These are phyloP conservation scores for Cryptoleucopteryx plumbea DNA, from an alignment of 2,113 vertebrate genomes.

Conservation along the genomic window DNA sequence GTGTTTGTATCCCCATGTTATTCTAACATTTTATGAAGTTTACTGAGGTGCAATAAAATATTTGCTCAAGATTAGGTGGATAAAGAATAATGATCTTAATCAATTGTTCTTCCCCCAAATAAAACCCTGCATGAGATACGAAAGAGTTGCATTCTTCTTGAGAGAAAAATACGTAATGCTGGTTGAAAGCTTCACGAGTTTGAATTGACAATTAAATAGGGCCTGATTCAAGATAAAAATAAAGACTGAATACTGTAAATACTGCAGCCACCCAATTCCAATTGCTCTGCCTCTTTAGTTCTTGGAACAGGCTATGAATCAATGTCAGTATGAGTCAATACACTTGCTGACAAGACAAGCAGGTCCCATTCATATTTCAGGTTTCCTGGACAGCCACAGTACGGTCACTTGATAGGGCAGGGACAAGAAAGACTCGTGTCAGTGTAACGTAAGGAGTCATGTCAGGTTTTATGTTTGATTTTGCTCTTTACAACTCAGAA, in stretches of 20 bases:
- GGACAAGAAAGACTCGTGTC: neutral
- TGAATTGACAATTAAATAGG: neutral
- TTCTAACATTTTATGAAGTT: neutral
- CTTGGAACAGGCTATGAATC: neutral
- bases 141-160: neutral
- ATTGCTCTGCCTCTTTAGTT: neutral
- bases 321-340: neutral
- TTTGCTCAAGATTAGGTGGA: neutral
- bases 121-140: neutral
- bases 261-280: neutral
- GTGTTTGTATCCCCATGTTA: neutral
- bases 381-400: neutral
- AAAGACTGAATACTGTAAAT: neutral
- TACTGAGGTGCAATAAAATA: neutral
- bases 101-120: neutral
- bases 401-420: neutral
- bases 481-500: neutral
- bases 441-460: neutral
- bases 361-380: neutral
- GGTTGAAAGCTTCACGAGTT: neutral
- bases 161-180: neutral
- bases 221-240: neutral
- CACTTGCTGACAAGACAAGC: neutral
- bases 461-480: neutral
- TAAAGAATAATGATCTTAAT: neutral